Base-by-base conservation (phyloP, 2,797 vertebrate species). In the Crossoptilon crossoptilon region DNA sequence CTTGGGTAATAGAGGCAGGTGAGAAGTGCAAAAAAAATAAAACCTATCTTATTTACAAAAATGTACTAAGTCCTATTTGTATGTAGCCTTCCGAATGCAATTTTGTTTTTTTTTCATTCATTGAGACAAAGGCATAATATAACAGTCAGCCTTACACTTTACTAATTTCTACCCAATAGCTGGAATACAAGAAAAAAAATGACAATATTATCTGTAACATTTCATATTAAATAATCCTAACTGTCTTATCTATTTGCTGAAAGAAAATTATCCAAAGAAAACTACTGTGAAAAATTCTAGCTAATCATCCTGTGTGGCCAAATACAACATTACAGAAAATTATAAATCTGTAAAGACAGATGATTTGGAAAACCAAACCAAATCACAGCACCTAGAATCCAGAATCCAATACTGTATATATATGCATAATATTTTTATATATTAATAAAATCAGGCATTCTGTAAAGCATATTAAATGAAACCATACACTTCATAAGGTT, bases 191-290 rank as follows among this genome's bases (percentile, higher is more conserved):
- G 48, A 39, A 74, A 73, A 91, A 84, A 59, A 63, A n/a, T 17
- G 51, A 3, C 16, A 35, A 31, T 15, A 62, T 35, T 68, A 33
- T 53, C 19, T 62, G 41, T 66, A 88, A 91, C 72, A 7, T 48
- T 76, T 35, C 26, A 68, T 12, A 14, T 6, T 29, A 1, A 4
- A 4, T 88, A 72, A 67, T 71, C 75, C 51, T 86, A 73, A 39
- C 1, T 49, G 5, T 37, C 70, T 53, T 69, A 79, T 6, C 19
- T 73, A 15, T n/a, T 48, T 70, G 35, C 59, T 92, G 35, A 78
- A 62, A 87, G 33, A 44, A 66, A 94, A 90, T 63, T 41, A 33
- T 75, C 16, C 51, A 53, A 33, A 88, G 16, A 51, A 95, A 85
- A 27, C 49, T 55, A 59, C 27, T 51, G 17, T 55, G 11, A 55